Conservation (phyloP, 2,888 invertebrate species). For the Dryococelus australis region DNA sequence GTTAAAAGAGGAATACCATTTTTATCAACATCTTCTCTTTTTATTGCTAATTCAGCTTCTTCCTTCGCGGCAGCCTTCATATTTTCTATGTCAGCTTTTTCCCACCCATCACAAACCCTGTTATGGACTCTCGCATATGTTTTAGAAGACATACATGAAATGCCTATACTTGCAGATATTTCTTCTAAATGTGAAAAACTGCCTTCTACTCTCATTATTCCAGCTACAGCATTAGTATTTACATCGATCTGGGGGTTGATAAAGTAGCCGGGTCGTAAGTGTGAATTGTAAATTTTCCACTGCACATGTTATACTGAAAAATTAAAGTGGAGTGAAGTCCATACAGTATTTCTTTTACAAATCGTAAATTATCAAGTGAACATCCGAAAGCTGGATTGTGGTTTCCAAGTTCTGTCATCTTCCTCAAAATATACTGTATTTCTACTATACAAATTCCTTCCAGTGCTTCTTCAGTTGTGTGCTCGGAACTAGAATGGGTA, state of each 20-base stretch:
- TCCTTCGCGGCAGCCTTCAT: slow-evolving; percentile 19
- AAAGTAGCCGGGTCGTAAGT: not conserved
- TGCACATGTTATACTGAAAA: not conserved
- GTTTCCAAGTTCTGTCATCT: too few relatives aligned
- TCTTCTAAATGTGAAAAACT: not conserved
- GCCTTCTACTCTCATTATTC: not conserved
- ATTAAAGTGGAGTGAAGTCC: not conserved
- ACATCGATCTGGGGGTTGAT: not conserved
- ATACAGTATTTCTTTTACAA: not conserved
- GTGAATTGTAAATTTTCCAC: not conserved
- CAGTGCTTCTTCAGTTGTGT: too few relatives aligned
- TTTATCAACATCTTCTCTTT: slow-evolving; percentile 22
- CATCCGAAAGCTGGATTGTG: too few relatives aligned
- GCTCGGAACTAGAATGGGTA: too few relatives aligned
- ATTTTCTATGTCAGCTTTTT: not conserved
- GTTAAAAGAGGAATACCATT: slow-evolving; percentile 26
- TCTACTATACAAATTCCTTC: too few relatives aligned
- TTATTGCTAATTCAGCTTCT: slow-evolving; percentile 19
- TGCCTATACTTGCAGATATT: not conserved
- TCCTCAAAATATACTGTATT: too few relatives aligned
- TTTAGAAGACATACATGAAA: not conserved
- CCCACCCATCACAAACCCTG: not conserved
- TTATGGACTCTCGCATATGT: not conserved
- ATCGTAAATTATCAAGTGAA: not conserved
- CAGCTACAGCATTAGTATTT: not conserved